These are phyloP conservation scores for Scaptomyza hsui DNA, from an alignment of 1,140 invertebrate genomes.

Conservation along the genomic window DNA sequence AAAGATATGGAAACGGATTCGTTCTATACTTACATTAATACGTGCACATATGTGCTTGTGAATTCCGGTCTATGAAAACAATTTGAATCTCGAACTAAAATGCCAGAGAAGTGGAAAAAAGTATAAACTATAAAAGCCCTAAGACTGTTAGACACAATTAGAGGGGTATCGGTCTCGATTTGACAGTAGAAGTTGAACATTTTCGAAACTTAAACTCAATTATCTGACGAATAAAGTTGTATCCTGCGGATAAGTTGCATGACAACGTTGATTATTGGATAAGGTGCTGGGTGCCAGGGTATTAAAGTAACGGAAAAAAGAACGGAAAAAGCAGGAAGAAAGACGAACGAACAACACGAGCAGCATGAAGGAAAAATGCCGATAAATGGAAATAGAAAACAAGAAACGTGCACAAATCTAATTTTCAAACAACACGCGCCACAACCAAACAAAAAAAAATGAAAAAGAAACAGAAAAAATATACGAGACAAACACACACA, in stretches of 20 bases:
- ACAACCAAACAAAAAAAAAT: slow-evolving; percentile 30
- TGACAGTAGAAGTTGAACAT: background rate
- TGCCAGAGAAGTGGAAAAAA: background rate
- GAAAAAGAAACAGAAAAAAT: slow-evolving; percentile 15
- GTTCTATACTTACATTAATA: slow-evolving; percentile 5
- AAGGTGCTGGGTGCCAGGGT: slow-evolving; percentile 1
- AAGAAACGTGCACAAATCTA: slow-evolving; percentile 82
- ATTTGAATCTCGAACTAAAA: slow-evolving; percentile 47
- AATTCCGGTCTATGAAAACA: slow-evolving; percentile 64
- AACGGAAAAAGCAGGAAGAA: slow-evolving; percentile 32
- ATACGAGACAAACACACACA: slow-evolving; percentile 16
- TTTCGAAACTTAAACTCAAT: background rate
- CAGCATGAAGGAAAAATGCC: slow-evolving; percentile 57
- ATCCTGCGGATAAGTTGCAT: background rate
- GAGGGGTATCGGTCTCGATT: background rate
- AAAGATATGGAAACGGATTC: slow-evolving; percentile 51
- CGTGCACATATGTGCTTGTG: slow-evolving; percentile 17
- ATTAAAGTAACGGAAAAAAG: slow-evolving; percentile 21
- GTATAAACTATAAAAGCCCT: background rate
- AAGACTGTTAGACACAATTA: too few species aligned
- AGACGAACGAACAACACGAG: slow-evolving; percentile 4
- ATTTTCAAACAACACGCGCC: slow-evolving; percentile 79
- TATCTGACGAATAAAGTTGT: background rate
- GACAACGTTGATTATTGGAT: background rate
- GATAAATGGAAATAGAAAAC: slow-evolving; percentile 80